Evolutionary conservation across 2,797 vertebrate genomes (phyloP).

Genomic region (Denticeps clupeoides): DNA sequence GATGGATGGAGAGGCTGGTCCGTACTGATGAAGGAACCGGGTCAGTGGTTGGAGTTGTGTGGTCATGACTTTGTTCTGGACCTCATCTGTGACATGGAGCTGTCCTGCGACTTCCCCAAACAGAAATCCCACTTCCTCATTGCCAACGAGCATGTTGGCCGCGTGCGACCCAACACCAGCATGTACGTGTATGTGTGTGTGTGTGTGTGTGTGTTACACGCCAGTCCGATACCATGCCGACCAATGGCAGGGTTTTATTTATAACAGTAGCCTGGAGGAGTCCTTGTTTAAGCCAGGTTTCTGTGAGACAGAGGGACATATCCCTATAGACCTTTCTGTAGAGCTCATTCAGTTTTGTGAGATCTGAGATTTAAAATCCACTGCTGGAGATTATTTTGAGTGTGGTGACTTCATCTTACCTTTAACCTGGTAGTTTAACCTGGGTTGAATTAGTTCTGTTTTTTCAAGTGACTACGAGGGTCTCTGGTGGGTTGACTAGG

Average conservation of each 20-base stretch:
- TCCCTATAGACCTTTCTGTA: too few relatives aligned
- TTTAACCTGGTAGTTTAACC: not conserved
- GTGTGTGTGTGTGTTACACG: constrained; percentile 1
- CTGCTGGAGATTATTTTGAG: too few relatives aligned
- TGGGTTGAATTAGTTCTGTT: not conserved
- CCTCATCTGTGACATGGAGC: constrained; percentile 82
- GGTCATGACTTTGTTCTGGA: constrained; percentile 92
- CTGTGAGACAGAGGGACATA: too few relatives aligned
- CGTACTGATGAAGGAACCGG: constrained; percentile 73
- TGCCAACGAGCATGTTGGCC: constrained; percentile 58
- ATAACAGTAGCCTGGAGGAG: too few relatives aligned
- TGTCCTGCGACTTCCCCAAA: constrained; percentile 75
- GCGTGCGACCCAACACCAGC: constrained; percentile 49
- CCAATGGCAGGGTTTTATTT: too few relatives aligned
- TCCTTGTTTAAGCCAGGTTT: too few relatives aligned
- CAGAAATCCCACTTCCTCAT: constrained; percentile 86
- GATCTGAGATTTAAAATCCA: too few relatives aligned
- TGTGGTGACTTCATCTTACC: too few relatives aligned
- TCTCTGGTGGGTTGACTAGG: too few relatives aligned
- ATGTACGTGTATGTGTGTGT: constrained; percentile 47
- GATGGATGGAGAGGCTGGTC: constrained; percentile 83
- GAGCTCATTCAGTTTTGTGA: too few relatives aligned
- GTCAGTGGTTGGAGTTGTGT: constrained; percentile 84
- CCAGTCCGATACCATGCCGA: too few relatives aligned
- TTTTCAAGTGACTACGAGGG: not conserved